A percentile compares a stretch with the other conserved stretches of the same genome.
Evolutionary conservation across 1,140 invertebrate species (phyloP).

Genomic region (Pentalonia nigronervosa): DNA sequence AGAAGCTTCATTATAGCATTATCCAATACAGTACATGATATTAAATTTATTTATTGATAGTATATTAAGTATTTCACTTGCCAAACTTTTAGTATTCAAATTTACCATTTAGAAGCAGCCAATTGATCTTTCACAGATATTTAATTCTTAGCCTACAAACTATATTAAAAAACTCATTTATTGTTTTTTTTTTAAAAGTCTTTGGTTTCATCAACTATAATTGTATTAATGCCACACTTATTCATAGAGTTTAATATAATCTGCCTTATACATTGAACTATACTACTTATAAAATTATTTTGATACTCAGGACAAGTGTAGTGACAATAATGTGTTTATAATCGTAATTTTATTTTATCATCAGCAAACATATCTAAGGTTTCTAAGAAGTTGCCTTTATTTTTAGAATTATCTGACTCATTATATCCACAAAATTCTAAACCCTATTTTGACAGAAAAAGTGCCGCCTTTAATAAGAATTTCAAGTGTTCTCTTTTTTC

Average conservation of each 20-base stretch:
- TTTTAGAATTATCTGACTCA: not conserved
- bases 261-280: not conserved
- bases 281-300: constrained; percentile 23
- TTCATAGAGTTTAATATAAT: constrained; percentile 24
- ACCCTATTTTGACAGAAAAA: constrained; percentile 19
- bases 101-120: no score
- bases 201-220: constrained; percentile 31
- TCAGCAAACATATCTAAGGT: constrained; percentile 9
- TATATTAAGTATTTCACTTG: not conserved
- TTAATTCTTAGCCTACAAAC: no score
- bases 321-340: not conserved
- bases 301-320: constrained; percentile 19
- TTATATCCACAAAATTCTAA: not conserved
- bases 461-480: not conserved
- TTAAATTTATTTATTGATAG: not conserved
- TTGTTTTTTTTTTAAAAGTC: not conserved
- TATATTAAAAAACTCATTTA: no score
- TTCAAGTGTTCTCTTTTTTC: not conserved
- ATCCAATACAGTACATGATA: not conserved
- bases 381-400: not conserved
- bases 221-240: not conserved
- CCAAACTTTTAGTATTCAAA: no score
- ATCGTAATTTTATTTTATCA: not conserved
- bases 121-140: no score
- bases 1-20: constrained; percentile 53